Evolutionary conservation across 64 coral and sea anemone species (phyloP).

Genomic region (Cladopsammia gracilis): DNA sequence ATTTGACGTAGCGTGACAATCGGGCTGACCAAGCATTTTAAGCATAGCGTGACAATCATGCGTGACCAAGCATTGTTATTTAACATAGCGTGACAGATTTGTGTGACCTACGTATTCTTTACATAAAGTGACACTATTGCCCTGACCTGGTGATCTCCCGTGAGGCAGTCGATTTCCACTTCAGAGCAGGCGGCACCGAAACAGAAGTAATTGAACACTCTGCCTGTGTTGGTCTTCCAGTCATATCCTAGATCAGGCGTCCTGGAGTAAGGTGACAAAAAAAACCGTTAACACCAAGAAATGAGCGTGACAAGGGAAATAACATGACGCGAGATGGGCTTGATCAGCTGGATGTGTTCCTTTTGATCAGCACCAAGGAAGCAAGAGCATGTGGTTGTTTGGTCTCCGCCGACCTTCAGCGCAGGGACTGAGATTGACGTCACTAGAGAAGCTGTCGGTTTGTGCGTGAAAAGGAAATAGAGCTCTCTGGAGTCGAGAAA

Average conservation of each 20-base stretch:
- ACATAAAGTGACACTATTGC: background rate
- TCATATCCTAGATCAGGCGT: conserved; percentile 66
- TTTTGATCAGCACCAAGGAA: no score
- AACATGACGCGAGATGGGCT: no score
- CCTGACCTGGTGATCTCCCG: conserved; percentile 70
- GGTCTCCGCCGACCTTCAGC: no score
- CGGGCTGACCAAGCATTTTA: background rate
- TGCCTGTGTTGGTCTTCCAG: conserved; percentile 52
- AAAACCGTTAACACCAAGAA: background rate
- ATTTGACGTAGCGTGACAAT: background rate
- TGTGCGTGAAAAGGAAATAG: no score
- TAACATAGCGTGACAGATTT: background rate
- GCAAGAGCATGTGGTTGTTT: no score
- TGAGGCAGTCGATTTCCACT: conserved; percentile 75
- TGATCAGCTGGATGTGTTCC: no score
- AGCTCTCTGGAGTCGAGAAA: no score
- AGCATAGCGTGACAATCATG: background rate
- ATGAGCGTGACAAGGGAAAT: background rate
- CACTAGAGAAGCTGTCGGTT: no score
- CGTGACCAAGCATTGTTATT: no score
- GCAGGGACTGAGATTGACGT: no score
- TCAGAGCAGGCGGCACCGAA: conserved; percentile 70
- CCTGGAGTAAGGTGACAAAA: background rate
- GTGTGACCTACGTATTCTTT: background rate
- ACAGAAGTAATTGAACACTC: conserved; percentile 67